phyloP scores from a whole-genome alignment of 2,113 vertebrate species.

The Bos indicus region DNA sequence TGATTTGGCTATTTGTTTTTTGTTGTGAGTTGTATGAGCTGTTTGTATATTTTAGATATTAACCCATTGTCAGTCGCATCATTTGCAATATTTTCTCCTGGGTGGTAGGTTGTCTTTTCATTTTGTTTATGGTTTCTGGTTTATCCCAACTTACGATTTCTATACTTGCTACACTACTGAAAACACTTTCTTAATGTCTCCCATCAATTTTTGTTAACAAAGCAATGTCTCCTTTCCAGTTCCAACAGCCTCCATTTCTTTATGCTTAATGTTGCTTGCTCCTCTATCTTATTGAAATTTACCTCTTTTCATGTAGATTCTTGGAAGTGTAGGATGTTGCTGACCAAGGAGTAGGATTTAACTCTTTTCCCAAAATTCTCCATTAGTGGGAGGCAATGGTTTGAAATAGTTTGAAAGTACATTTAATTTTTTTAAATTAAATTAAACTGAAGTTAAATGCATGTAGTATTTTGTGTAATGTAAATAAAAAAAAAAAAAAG shows the following conservation, averaged over 20 bases:
- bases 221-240: not conserved
- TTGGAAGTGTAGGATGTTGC: not conserved
- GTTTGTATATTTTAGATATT: not conserved
- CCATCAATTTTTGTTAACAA: not conserved
- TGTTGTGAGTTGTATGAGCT: not conserved
- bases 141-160: not conserved
- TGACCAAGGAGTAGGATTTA: not conserved
- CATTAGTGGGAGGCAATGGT: not conserved
- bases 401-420: not conserved
- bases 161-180: not conserved
- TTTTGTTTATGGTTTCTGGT: not conserved
- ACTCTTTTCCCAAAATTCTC: not conserved
- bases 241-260: not conserved
- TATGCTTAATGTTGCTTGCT: not conserved
- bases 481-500: not conserved
- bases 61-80: not conserved
- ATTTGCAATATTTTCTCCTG: not conserved
- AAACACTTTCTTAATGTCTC: not conserved
- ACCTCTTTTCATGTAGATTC: not conserved
- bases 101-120: not conserved
- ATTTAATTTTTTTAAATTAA: not conserved
- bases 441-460: not conserved
- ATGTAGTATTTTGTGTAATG: not conserved
- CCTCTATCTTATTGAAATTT: not conserved
- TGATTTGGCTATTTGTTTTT: not conserved